Evolutionary conservation across 2,888 invertebrate genomes (phyloP).

Genomic region (Drosophila anceps): DNA sequence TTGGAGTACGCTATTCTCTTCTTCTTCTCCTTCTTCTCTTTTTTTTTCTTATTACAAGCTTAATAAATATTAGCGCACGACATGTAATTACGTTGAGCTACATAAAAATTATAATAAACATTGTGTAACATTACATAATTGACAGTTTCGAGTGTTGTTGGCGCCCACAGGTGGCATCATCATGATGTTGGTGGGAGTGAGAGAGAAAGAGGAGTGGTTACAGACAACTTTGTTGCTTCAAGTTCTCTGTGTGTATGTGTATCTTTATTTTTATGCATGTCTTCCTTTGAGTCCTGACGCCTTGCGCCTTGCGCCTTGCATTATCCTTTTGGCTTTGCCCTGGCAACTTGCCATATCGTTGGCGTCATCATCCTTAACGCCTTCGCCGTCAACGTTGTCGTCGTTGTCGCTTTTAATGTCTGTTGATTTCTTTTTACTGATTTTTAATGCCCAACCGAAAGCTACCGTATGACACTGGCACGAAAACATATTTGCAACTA

Average conservation of each 20-base stretch:
- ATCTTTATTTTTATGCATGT: conserved; percentile 70
- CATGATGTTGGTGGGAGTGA: neutral
- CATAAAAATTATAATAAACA: conserved; percentile 78
- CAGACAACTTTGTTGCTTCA: conserved; percentile 53
- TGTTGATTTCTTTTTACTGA: conserved; percentile 73
- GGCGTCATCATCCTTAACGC: conserved; percentile 68
- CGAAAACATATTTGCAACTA: neutral
- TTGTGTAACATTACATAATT: conserved; percentile 77
- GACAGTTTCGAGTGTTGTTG: conserved; percentile 72
- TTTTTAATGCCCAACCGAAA: conserved; percentile 60
- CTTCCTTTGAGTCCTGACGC: conserved; percentile 15
- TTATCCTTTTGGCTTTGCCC: conserved; percentile 58
- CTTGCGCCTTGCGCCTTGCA: conserved; percentile 28
- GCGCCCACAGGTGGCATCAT: conserved; percentile 57
- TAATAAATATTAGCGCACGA: conserved; percentile 73
- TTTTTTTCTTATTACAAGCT: conserved; percentile 67
- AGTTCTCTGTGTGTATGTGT: conserved; percentile 49
- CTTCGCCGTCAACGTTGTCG: conserved; percentile 34
- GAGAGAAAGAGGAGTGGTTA: neutral
- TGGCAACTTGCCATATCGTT: conserved; percentile 67
- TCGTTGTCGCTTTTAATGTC: conserved; percentile 67
- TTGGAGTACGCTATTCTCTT: neutral
- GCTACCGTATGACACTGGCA: conserved; percentile 50
- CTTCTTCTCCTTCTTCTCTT: neutral
- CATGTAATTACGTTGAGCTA: conserved; percentile 70